phyloP scores from a whole-genome alignment of 2,797 vertebrate species.

The Pseudomugil tenellus region DNA sequence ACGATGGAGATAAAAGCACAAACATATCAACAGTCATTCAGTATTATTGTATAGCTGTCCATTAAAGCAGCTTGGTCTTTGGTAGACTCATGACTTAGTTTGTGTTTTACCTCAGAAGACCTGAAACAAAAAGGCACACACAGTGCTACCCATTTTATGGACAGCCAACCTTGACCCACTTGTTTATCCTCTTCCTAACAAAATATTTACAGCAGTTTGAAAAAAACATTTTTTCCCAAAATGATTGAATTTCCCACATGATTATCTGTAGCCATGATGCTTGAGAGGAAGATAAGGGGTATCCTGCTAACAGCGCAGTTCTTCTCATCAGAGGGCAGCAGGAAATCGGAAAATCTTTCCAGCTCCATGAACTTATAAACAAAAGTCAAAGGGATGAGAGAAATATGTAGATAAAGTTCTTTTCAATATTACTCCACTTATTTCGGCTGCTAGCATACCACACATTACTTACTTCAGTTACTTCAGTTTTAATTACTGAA shows the following conservation, averaged over 20 bases:
- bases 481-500: too few relatives aligned
- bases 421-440: background rate
- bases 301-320: background rate
- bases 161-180: background rate
- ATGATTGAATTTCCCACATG: too few relatives aligned
- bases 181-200: background rate
- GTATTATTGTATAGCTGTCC: too few relatives aligned
- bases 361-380: background rate
- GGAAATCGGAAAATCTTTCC: background rate
- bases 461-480: too few relatives aligned
- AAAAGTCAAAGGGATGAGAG: background rate
- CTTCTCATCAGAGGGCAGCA: background rate
- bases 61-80: too few relatives aligned
- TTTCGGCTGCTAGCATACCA: too few relatives aligned
- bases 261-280: background rate
- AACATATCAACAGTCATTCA: too few relatives aligned
- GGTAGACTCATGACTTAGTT: too few relatives aligned
- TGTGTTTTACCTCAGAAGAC: too few relatives aligned
- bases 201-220: too few relatives aligned
- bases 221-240: too few relatives aligned
- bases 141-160: background rate
- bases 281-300: background rate
- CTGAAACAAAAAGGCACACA: background rate
- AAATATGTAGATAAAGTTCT: background rate
- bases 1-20: too few relatives aligned